These are phyloP conservation scores for Melanchra persicariae DNA, from an alignment of 2,888 invertebrate genomes.

Conservation along the genomic window DNA sequence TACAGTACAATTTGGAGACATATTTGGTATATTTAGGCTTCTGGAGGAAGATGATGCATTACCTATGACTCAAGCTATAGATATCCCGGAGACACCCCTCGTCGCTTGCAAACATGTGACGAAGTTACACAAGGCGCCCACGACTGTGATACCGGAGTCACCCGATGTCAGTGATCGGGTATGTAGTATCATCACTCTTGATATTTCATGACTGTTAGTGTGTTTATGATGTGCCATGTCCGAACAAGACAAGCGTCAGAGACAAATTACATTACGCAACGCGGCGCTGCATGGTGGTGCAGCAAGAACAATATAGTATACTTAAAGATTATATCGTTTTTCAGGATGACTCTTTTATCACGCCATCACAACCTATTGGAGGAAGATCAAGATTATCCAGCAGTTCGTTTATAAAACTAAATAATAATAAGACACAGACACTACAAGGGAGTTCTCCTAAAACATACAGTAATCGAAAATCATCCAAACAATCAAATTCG, in stretches of 20 bases:
- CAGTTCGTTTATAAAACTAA: conserved; percentile 77
- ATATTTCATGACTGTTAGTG: background rate
- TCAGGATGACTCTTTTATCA: conserved; percentile 85
- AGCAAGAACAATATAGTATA: background rate
- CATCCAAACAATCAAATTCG: conserved; percentile 81
- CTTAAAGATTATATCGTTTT: conserved; percentile 59
- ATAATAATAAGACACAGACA: conserved; percentile 75
- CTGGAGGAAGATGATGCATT: conserved; percentile 80
- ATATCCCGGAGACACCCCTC: conserved; percentile 83
- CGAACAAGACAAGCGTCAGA: too few relatives aligned
- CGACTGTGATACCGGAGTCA: conserved; percentile 83
- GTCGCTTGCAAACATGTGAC: conserved; percentile 67
- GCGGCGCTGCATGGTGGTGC: background rate
- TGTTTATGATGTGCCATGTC: background rate
- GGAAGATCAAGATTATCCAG: conserved; percentile 73
- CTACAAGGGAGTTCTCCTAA: conserved; percentile 77
- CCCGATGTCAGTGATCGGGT: conserved; percentile 87
- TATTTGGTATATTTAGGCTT: conserved; percentile 84
- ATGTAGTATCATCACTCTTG: conserved; percentile 23
- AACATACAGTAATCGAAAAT: conserved; percentile 79
- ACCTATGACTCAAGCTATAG: conserved; percentile 85
- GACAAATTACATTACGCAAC: too few relatives aligned
- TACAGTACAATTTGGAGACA: conserved; percentile 84
- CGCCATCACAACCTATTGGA: conserved; percentile 76
- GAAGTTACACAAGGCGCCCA: conserved; percentile 70